Evolutionary conservation across 1,140 invertebrate genomes (phyloP), one percentile per base, ranked within the genome.

Genomic region (Hycleus phaleratus): DNA sequence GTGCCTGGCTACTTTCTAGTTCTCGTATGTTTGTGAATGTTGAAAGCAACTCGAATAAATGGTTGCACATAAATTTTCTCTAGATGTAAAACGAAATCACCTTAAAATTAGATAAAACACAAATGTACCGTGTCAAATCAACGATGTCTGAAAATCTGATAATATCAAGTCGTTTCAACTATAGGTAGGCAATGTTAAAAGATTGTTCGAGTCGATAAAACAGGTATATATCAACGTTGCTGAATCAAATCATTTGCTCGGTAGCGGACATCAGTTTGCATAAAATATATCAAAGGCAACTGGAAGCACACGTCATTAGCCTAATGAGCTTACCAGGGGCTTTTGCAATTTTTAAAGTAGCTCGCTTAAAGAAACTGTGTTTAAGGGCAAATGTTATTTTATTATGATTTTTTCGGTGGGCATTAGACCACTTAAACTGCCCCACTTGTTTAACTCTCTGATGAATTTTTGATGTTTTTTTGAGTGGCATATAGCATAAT

Each of bases 51-150:
- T 32, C 7, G 32, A 32, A 32, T 32, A 32, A 32, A 32, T 32
- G 32, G 32, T 32, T 32, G 32, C 32, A 32, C 32, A 32, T 32
- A 32, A 32, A 32, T 32, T 32, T 32, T 32, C 32, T 32, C 4
- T 32, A 32, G 32, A 32, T 32, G 32, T 32, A 7, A 32, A 32
- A 32, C 32, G 32, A 32, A 1, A 7, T 32, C 55, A 58, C 55
- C 59, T 60, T 58, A 50, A 58, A 63, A 63, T 63, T 60, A 60
- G 57, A 62, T 61, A 59, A 62, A 59, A 59, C 54, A 53, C 54
- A 64, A 64, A 64, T 61, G 62, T 61, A 64, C 53, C 63, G 63
- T 60, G 63, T 59, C 58, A 62, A 62, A 53, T 62, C 53, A 60
- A 58, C 55, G 58, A 46, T 60, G 60, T 60, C 49, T 60, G 32